Evolutionary conservation across 1,140 invertebrate species (phyloP).

Genomic region (Diorhabda carinulata): DNA sequence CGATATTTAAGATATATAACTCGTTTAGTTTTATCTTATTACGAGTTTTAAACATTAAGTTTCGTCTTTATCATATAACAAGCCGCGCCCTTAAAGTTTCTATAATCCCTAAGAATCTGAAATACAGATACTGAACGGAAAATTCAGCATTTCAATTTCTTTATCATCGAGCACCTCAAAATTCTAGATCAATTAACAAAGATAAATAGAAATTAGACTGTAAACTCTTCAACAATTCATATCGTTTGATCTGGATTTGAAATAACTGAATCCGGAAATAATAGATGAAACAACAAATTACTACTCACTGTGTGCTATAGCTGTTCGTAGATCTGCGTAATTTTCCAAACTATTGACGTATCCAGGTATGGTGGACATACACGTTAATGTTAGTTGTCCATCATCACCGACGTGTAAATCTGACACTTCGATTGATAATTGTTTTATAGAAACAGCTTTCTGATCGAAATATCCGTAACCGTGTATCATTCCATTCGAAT

Average conservation of each 20-base stretch:
- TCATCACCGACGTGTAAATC: slow-evolving; percentile 61
- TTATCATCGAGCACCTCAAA: too few relatives aligned
- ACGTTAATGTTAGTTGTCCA: slow-evolving; percentile 64
- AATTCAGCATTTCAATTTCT: too few relatives aligned
- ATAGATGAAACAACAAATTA: too few relatives aligned
- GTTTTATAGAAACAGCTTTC: slow-evolving; percentile 43
- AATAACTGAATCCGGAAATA: too few relatives aligned
- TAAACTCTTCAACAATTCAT: too few relatives aligned
- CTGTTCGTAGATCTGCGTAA: slow-evolving; percentile 65
- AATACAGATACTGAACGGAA: neutral
- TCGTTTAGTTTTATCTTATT: slow-evolving; percentile 9
- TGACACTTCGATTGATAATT: slow-evolving; percentile 61
- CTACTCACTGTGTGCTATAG: slow-evolving; percentile 61
- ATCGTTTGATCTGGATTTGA: too few relatives aligned
- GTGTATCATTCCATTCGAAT: slow-evolving; percentile 42
- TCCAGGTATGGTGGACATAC: slow-evolving; percentile 68
- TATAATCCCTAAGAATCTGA: neutral
- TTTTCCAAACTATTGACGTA: slow-evolving; percentile 58
- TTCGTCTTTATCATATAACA: neutral
- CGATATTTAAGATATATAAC: neutral
- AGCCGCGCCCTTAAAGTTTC: neutral
- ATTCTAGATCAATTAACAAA: too few relatives aligned
- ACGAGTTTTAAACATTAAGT: neutral
- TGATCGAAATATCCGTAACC: slow-evolving; percentile 44
- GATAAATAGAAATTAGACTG: too few relatives aligned